Evolutionary conservation across 2,797 vertebrate genomes (phyloP).

Genomic region (Pteronotus mesoamericanus): DNA sequence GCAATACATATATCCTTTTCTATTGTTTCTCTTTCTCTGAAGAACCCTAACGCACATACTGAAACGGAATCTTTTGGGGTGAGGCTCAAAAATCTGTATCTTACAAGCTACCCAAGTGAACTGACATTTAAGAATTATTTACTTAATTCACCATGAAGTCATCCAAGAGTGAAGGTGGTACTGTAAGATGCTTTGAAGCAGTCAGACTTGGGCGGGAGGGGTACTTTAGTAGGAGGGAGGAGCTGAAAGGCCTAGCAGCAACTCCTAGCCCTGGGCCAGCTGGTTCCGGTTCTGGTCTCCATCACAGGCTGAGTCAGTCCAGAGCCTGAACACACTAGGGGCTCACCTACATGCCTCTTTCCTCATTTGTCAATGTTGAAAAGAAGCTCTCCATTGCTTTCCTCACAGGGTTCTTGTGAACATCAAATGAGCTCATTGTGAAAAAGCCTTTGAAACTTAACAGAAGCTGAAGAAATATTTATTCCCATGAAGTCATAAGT

Average conservation of each 20-base stretch:
- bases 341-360: background rate
- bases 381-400: background rate
- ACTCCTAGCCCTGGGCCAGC: too few species aligned
- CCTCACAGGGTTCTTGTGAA: background rate
- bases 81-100: background rate
- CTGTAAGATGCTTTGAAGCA: background rate
- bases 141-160: background rate
- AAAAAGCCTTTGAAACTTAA: background rate
- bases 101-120: background rate
- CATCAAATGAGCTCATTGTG: background rate
- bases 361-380: background rate
- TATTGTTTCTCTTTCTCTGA: background rate
- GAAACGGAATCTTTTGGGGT: background rate
- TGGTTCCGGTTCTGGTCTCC: background rate
- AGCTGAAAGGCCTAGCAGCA: background rate
- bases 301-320: accelerated
- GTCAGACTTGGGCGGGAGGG: background rate
- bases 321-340: background rate
- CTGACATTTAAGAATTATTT: background rate
- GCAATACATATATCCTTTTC: background rate
- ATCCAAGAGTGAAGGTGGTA: background rate
- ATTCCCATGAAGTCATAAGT: constrained; percentile 18
- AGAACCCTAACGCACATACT: background rate
- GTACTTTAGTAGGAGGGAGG: background rate
- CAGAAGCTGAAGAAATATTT: background rate